Evolutionary conservation across 2,797 vertebrate genomes (phyloP), one percentile per base, ranked within the genome.

Genomic region (Sitta carolinensis): DNA sequence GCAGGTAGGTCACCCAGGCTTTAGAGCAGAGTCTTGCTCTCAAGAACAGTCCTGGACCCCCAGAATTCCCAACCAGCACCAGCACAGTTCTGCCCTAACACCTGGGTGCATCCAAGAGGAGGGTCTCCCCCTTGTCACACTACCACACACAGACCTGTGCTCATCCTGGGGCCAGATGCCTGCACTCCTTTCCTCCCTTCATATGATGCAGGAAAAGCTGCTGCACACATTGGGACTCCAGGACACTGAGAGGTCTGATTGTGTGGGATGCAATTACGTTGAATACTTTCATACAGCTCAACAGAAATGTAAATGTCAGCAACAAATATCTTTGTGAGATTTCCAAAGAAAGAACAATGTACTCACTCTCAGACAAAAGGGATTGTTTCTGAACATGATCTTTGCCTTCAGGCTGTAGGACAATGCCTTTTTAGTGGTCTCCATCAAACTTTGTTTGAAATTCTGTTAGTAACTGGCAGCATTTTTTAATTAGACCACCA

Each of bases 401-500:
- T 84, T 47, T 96, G 94, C 97, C 97, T 96, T 93, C 74, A 59
- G 96, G 97, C 95, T 89, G 64, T 50, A 90, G 70, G 66, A 94
- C 26, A 62, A 74, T 95, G 92, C 43, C 86, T 97, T 97, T 97
- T 77, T 93, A 96, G 96, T 93, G 88, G 94, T 97, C 91, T 95
- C 81, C 76, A 87, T 70, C 62, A 97, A 96, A 96, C 94, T 95
- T 97, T 75, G 68, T 85, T 96, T 96, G 95, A 97, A 98, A 97
- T 97, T 94, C 95, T 26, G 52, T 95, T 94, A 95, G 94, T 96
- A 97, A 97, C 97, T 97, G 94, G 90, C 95, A 97, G 91, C 79
- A 93, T 95, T 97, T 98, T 97, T 95, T 96, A 97, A 97, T 97
- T 97, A 96, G 84, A 93, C 84, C 89, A 92, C 91, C 92, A 97